A percentile compares a stretch with the other conserved stretches of the same genome.
These are phyloP conservation scores for Camponotus floridanus DNA, from an alignment of 1,140 invertebrate species.

Conservation along the genomic window DNA sequence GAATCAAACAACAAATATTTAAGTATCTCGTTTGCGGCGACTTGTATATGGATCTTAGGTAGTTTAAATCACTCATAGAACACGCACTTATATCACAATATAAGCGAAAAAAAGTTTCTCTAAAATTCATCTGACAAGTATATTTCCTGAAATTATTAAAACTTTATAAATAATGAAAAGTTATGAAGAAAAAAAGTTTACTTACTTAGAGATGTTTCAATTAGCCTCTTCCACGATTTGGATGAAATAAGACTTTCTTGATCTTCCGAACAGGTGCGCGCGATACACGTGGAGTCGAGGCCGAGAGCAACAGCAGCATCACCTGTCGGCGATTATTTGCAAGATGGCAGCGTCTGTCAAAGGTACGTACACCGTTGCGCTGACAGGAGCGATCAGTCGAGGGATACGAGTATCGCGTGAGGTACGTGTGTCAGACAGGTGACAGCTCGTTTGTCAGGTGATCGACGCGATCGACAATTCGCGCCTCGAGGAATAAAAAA, in stretches of 20 bases:
- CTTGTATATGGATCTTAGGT: background rate
- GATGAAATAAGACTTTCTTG: too few species aligned
- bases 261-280: background rate
- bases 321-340: constrained; percentile 23
- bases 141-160: background rate
- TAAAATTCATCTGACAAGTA: background rate
- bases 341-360: constrained; percentile 79
- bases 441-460: background rate
- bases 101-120: background rate
- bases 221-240: too few species aligned
- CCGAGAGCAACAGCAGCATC: background rate
- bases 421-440: constrained; percentile 16
- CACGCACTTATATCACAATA: background rate
- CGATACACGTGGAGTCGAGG: background rate
- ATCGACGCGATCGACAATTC: background rate
- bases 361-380: constrained; percentile 64
- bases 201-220: background rate
- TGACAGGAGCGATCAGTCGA: constrained; percentile 46
- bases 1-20: too few species aligned
- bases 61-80: too few species aligned
- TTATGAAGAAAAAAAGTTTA: background rate
- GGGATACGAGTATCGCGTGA: constrained; percentile 16
- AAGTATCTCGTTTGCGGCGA: too few species aligned
- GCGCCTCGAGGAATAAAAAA: background rate
- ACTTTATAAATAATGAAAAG: background rate